Evolutionary conservation across 2,888 invertebrate genomes (phyloP), one percentile per base, ranked within the genome.

Genomic region (Melinaea menophilus): DNA sequence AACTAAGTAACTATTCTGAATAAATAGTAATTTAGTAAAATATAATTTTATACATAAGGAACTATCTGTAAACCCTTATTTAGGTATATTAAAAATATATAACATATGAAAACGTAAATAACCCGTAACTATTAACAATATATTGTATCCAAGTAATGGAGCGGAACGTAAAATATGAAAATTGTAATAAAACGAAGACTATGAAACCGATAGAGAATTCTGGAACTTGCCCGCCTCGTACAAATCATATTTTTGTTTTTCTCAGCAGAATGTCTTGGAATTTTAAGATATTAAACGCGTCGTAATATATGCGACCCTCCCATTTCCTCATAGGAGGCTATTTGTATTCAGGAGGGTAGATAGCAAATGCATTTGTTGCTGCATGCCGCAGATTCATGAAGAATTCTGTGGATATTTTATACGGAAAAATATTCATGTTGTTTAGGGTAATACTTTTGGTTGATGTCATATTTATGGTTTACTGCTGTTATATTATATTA

Each of bases 261-360:
- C 56, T 65, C 69, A 58, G 63, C 68, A 69, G 66, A 72, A 72
- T 71, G 73, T 69, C 67, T 71, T 61, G 72, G 68, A 75, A 73
- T 78, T 76, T 71, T 76, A 67, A 73, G 77, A 77, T 80, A 80
- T 78, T 78, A 78, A 77, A 79, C 75, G 75, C 72, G 71, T 73
- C 69, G 71, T 74, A 75, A 75, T 73, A 73, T 75, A 74, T 73
- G 72, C 73, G 73, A 68, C 72, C 74, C 74, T 72, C 68, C 72
- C 71, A 73, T 73, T 71, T 73, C 71, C 67, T 70, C 70, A 71
- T 73, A 74, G 74, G 72, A 71, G 74, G 75, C 75, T 69, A 79
- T 79, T 79, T 76, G 76, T 78, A 79, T 79, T 79, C 79, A 73
- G 74, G 65, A 70, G 73, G 73, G 78, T 60, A 63, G 69, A 69